Conservation (phyloP, 1,140 invertebrate species). For the Steinernema khuongi region DNA sequence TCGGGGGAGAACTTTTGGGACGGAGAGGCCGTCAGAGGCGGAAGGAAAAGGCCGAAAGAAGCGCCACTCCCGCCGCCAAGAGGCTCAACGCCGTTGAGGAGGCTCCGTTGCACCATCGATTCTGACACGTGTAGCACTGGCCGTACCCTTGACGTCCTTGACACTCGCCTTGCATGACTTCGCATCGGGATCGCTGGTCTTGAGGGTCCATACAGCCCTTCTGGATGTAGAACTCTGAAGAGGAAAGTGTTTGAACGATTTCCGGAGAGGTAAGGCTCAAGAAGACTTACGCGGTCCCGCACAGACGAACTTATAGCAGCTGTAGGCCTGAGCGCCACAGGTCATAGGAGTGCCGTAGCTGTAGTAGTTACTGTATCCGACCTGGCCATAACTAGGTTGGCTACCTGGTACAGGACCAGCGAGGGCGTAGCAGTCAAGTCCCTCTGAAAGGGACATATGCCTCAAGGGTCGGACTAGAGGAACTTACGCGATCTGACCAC, state of each 20-base stretch:
- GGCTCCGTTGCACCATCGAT: conserved; percentile 39
- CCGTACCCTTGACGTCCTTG: conserved; percentile 27
- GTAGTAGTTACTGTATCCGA: conserved; percentile 10
- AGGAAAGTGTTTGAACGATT: background rate
- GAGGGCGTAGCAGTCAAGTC: conserved; percentile 28
- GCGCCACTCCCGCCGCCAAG: background rate
- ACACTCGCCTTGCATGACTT: conserved; percentile 33
- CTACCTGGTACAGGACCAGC: background rate
- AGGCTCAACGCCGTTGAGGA: background rate
- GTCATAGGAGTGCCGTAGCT: conserved; percentile 26
- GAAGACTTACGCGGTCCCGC: conserved; percentile 29
- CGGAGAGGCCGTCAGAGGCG: background rate
- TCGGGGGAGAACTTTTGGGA: conserved; percentile 11
- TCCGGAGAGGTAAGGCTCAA: background rate
- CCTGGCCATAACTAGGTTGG: conserved; percentile 18
- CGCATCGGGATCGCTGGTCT: conserved; percentile 24
- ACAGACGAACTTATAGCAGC: conserved; percentile 36
- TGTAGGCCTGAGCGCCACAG: background rate
- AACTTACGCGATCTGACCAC: background rate
- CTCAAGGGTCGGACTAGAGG: background rate
- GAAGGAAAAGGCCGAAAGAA: conserved; percentile 14
- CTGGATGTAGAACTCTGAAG: conserved; percentile 18
- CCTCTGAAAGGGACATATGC: conserved; percentile 24
- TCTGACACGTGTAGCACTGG: conserved; percentile 36
- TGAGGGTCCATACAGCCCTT: conserved; percentile 41